Evolutionary conservation across 2,888 invertebrate genomes (phyloP).

Genomic region (Mimas tiliae): DNA sequence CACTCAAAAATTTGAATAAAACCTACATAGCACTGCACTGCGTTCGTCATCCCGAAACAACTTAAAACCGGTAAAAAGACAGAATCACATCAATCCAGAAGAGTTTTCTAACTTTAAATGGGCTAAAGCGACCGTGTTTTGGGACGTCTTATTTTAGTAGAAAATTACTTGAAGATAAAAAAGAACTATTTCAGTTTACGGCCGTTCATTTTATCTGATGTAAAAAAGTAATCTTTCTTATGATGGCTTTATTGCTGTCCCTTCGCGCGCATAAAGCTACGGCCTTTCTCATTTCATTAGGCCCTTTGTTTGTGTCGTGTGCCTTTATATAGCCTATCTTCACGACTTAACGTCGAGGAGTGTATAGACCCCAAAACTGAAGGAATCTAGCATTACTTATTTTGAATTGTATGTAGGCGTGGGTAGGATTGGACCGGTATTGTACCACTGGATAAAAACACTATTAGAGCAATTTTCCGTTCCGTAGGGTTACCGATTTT

Average conservation of each 20-base stretch:
- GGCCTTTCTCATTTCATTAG: slow-evolving; percentile 53
- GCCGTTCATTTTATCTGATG: slow-evolving; percentile 30
- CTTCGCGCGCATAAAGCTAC: slow-evolving; percentile 57
- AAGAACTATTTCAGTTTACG: slow-evolving; percentile 25
- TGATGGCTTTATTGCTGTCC: slow-evolving; percentile 63
- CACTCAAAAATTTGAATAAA: no score
- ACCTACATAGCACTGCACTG: no score
- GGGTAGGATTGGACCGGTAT: no score
- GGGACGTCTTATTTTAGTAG: slow-evolving; percentile 10
- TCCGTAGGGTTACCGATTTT: no score
- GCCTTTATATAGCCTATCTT: slow-evolving; percentile 44
- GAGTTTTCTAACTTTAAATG: neutral
- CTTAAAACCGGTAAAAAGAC: no score
- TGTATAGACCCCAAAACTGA: neutral
- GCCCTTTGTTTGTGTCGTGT: slow-evolving; percentile 54
- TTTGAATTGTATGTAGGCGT: neutral
- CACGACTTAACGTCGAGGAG: slow-evolving; percentile 36
- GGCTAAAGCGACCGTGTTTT: neutral
- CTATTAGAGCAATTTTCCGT: no score
- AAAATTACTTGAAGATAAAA: slow-evolving; percentile 25
- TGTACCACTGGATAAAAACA: no score
- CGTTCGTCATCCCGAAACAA: no score
- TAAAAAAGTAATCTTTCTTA: slow-evolving; percentile 63
- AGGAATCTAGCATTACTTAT: neutral
- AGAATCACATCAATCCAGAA: neutral